Evolutionary conservation across 2,888 invertebrate genomes (phyloP).

Genomic region (Diaphora mendica): DNA sequence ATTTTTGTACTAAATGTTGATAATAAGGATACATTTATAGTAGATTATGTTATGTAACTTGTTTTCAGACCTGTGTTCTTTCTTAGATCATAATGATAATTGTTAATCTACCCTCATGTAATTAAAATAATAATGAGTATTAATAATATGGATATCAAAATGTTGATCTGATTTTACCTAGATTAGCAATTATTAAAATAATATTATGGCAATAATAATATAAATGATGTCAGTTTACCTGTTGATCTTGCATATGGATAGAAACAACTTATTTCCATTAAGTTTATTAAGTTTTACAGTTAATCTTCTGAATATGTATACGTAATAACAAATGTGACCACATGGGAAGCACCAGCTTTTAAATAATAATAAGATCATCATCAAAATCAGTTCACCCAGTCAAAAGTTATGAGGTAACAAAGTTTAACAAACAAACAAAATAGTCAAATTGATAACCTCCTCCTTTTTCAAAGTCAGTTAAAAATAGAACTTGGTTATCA

Average conservation of each 20-base stretch:
- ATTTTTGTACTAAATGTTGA: constrained; percentile 35
- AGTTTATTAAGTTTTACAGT: background rate
- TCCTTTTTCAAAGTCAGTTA: no score
- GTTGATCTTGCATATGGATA: background rate
- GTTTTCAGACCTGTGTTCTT: background rate
- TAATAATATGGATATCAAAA: background rate
- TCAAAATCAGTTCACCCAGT: no score
- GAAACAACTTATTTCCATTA: background rate
- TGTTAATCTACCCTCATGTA: background rate
- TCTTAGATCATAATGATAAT: background rate
- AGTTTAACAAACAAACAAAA: no score
- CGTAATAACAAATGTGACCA: no score
- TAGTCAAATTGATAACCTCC: no score
- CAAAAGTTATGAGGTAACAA: no score
- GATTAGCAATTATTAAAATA: background rate
- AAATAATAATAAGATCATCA: no score
- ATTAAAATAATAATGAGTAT: background rate
- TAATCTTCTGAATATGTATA: background rate
- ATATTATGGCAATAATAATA: background rate
- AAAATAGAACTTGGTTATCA: no score
- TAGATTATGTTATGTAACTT: constrained; percentile 11
- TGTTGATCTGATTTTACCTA: background rate
- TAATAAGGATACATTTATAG: constrained; percentile 37
- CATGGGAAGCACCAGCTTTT: no score
- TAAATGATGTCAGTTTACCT: background rate